Percentiles rank a stretch among this genome's conserved stretches.
Evolutionary conservation across 1,140 invertebrate species (phyloP).

Genomic region (Popillia japonica): DNA sequence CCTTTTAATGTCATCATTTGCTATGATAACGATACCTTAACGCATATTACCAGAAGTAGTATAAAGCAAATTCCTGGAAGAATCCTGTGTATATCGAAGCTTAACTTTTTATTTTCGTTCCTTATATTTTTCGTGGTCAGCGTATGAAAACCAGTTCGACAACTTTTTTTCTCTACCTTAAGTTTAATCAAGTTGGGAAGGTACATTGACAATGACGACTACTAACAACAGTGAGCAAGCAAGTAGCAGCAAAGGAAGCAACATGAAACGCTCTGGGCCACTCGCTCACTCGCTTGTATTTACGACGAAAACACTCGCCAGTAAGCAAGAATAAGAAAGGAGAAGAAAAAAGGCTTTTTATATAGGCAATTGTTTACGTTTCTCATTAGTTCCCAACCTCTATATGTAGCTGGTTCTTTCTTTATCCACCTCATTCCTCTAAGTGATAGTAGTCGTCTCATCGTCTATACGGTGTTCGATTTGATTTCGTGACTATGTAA

Average conservation of each 20-base stretch:
- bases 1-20: not conserved
- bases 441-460: not conserved
- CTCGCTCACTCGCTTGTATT: slow-evolving; percentile 24
- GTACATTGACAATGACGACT: slow-evolving; percentile 25
- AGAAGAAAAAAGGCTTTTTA: slow-evolving; percentile 4
- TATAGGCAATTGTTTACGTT: slow-evolving; percentile 35
- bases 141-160: slow-evolving; percentile 20
- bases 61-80: not conserved
- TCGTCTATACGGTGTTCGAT: not conserved
- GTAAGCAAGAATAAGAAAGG: slow-evolving; percentile 25
- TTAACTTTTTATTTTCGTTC: slow-evolving; percentile 10
- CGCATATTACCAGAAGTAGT: not conserved
- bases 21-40: not conserved
- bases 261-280: slow-evolving; percentile 24
- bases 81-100: not conserved
- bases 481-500: slow-evolving; percentile 18
- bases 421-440: not conserved
- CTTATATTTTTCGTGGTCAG: slow-evolving; percentile 21
- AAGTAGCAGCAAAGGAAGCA: slow-evolving; percentile 7
- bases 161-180: slow-evolving; percentile 31
- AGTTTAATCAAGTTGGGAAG: slow-evolving; percentile 33
- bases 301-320: slow-evolving; percentile 32
- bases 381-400: slow-evolving; percentile 8
- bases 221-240: slow-evolving; percentile 24
- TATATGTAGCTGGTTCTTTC: not conserved